Percentiles rank a stretch among this genome's conserved stretches.
Evolutionary conservation across 2,888 invertebrate genomes (phyloP).

Genomic region (Bembecia ichneumoniformis): DNA sequence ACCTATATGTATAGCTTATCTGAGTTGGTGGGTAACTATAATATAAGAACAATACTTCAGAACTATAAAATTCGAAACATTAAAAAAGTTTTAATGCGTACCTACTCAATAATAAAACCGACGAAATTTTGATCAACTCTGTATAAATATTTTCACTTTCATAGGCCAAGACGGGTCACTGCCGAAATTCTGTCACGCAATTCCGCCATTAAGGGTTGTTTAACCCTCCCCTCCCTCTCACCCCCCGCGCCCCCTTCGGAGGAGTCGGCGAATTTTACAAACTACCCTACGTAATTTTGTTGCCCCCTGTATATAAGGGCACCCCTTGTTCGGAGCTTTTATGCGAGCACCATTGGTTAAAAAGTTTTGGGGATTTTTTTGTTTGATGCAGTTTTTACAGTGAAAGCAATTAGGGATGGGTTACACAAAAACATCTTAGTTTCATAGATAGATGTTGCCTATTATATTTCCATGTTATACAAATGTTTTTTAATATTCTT

Average conservation of each 20-base stretch:
- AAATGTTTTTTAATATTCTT: too few species aligned
- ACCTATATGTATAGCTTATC: too few species aligned
- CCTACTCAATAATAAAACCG: neutral
- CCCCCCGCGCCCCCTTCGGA: conserved; percentile 21
- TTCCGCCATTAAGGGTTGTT: conserved; percentile 68
- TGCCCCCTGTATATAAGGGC: conserved; percentile 38
- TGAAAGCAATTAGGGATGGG: conserved; percentile 4
- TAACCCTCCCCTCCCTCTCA: conserved; percentile 27
- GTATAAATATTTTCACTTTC: conserved; percentile 66
- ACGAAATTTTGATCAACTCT: conserved; percentile 30
- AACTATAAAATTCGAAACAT: too few species aligned
- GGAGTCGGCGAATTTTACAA: conserved; percentile 65
- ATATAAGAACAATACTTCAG: too few species aligned
- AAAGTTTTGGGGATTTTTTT: conserved; percentile 32
- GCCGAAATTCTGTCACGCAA: conserved; percentile 72
- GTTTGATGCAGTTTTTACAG: conserved; percentile 39
- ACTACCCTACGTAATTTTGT: conserved; percentile 59
- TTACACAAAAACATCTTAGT: too few species aligned
- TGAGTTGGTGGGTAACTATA: too few species aligned
- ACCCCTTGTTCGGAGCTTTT: conserved; percentile 37
- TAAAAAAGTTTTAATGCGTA: too few species aligned
- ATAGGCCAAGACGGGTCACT: conserved; percentile 63
- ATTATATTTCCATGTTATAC: too few species aligned
- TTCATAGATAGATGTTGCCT: too few species aligned
- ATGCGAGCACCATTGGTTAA: conserved; percentile 31